Base-by-base conservation (phyloP, 2,888 invertebrate genomes). In the Cataglyphis cursor region DNA sequence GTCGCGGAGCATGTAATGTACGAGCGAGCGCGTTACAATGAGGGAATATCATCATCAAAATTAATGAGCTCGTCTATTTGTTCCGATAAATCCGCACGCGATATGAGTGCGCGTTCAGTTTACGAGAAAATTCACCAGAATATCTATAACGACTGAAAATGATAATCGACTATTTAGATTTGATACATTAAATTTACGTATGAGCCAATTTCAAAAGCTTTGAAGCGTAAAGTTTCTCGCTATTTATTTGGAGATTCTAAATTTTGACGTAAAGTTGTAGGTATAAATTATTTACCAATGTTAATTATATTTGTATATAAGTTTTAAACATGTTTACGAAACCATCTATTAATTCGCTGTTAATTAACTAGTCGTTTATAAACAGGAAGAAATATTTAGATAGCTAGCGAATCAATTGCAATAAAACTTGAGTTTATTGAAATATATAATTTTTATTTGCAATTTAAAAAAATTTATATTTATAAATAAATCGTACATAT, bases 21-120 rank as follows among this genome's bases (percentile, higher is more conserved):
- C 70, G 68, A 70, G 12, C 31, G 68, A 44, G 70, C 59, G 78
- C 35, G 54, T 44, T 44, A 70, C 78, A 70, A 68, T 35, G 54
- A 54, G 54, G 65, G 51, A 80, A 68, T 61, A 80, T 80, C 44
- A 57, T 76, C 76, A 80, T 80, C 78, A 70, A 70, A 80, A 80
- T 80, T 80, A 80, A 80, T 80, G 70, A 80, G 59, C 70, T 68
- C 70, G 44, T 80, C 76, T 80, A 70, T 80, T 80, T 80, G 78
- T 80, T 48, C 78, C 44, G 35, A 61, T 61, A 59, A 80, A 80
- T 80, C 35, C 78, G 31, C 57, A 31, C 18, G 65, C 3, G 35
- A 54, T 51, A 66, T 21, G 51, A 59, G 28, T 59, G 70, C 24
- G 18, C 44, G 21, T 28, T 65, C 28, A 66, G n/a, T 57, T 76